Base-by-base conservation (phyloP, 2,888 invertebrate species). In the Philopedon plagiatum region DNA sequence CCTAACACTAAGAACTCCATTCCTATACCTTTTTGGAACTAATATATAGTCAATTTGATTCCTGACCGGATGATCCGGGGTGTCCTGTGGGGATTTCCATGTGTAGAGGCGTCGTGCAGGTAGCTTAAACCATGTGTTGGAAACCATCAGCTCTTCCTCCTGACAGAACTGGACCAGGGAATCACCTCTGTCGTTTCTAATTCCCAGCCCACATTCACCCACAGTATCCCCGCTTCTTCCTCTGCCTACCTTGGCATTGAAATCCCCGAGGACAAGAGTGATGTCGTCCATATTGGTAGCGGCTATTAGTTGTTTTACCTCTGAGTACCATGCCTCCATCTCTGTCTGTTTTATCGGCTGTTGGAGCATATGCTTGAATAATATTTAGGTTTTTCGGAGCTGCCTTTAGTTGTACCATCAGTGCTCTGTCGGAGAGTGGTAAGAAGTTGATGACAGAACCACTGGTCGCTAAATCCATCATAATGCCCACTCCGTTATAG, bases 361-460 rank as follows among this genome's bases (percentile, higher is more conserved):
- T 76, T n/a, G 73, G 73, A 39, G 71, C 70, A 63, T 76, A 73
- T 15, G 68, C 65, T 46, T 75, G 60, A 39, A 73, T 60, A 8
- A 72, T 67, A 21, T 62, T 68, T 4, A 62, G n/a, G 18, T 71
- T 15, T 0, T 49, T 19, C 4, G 65, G 66, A 15, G 1, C 23
- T 11, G 41, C n/a, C 7, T 49, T 66, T 15, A 74, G 29, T 32
- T 68, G 44, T 29, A 75, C 44, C 41, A 73, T 32, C 5, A 74
- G 46, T 15, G 67, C 23, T 49, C 75, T 64, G 5, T 75, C 73
- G 2, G 64, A 60, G 4, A 49, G 15, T 11, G 44, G 72, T 5
- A 62, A 23, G 15, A 68, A 39, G 9, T n/a, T 58, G 26, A 15
- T 67, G 26, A 74, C 71, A 37, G 37, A 49, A n/a, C 61, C 26